Evolutionary conservation across 2,797 vertebrate genomes (phyloP), one percentile per base, ranked within the genome.

Genomic region (Enteromius mattozi): DNA sequence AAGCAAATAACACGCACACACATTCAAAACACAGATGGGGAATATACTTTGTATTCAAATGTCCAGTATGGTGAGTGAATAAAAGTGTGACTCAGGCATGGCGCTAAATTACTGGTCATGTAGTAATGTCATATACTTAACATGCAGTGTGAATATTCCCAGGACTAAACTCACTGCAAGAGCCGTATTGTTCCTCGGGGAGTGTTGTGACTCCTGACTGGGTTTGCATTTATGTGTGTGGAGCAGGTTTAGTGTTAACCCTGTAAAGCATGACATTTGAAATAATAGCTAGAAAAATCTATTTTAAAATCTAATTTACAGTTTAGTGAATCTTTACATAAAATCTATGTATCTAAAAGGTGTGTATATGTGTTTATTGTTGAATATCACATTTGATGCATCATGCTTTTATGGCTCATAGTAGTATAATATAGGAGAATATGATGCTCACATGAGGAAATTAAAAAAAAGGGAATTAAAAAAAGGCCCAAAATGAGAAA

Each of bases 111-210:
- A 51, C 70, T 37, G 42, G 56, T 27, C 42, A 51, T 51, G 33
- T 49, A 82, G 45, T 63, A 83, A 79, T 88, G 66, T 82, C 59
- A 81, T 83, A 81, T 83, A 35, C 54, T 74, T 71, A 16, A 74
- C 30, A 42, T 27, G 49, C 27, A 81, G 33, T 63, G 45, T 74
- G 37, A 61, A 71, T 33, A 78, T 80, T 84, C 63, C 66, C 70
- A 66, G 30, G 37, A 82, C 65, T 56, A 85, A 86, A 78, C 33
- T 87, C 45, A n/a, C 37, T 74, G 84, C 76, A 76, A 82, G 79
- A 68, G 84, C 76, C 37, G 51, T 21, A 63, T 80, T 88, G 82
- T 82, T 85, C 82, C 78, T 82, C 47, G 27, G 85, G 80, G 83
- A 86, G 77, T 76, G 65, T 68, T 61, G 35, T 77, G 82, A 80